phyloP scores from a whole-genome alignment of 2,113 vertebrate genomes.

The Anhinga anhinga region DNA sequence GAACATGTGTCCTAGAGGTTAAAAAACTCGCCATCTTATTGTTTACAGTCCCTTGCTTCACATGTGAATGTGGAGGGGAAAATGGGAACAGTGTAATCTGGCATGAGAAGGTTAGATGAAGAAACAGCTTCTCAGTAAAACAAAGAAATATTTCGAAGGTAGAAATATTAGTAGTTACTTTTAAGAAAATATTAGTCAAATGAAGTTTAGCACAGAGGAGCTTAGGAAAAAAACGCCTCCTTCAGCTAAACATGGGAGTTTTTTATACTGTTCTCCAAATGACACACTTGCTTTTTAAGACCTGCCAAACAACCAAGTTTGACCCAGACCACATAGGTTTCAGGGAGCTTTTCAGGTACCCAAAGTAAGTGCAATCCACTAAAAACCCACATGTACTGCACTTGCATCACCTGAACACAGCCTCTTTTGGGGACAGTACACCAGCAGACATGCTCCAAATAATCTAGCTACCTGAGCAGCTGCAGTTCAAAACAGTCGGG shows the following conservation, averaged over 20 bases:
- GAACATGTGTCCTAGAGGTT: background rate
- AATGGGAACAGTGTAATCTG: background rate
- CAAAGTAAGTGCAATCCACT: accelerated
- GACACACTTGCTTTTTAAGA: background rate
- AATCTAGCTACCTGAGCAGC: background rate
- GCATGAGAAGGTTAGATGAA: background rate
- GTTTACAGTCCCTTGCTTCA: background rate
- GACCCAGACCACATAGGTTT: background rate
- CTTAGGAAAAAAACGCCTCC: background rate
- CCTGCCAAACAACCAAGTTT: background rate
- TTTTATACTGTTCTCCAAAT: background rate
- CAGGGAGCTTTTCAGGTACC: background rate
- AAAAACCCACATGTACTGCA: background rate
- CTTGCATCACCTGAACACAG: background rate
- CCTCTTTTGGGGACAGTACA: background rate
- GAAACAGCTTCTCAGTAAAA: background rate
- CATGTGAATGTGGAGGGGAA: accelerated
- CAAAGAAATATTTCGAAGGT: background rate
- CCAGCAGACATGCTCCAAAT: background rate
- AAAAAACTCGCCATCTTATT: background rate
- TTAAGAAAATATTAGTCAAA: background rate
- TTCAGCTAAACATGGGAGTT: background rate
- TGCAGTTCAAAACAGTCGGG: background rate
- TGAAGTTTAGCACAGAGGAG: background rate
- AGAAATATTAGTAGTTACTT: background rate